Percentiles rank a stretch among this genome's conserved stretches.
Conservation (phyloP, 2,113 vertebrate species). For the Spermophilus dauricus region DNA sequence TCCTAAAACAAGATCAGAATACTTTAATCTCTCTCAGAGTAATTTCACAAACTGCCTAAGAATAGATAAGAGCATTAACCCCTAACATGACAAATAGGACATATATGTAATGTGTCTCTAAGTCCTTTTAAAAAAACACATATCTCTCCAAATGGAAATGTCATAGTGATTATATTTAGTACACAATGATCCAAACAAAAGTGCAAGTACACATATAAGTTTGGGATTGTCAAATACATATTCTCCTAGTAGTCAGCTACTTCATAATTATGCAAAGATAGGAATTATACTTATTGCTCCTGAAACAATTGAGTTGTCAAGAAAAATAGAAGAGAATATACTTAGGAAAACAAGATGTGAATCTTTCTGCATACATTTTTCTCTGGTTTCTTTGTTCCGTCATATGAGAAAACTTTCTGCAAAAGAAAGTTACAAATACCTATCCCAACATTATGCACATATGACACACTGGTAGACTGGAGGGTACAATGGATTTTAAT, state of each 20-base stretch:
- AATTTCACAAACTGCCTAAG: neutral
- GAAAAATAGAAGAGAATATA: neutral
- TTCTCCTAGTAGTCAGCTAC: neutral
- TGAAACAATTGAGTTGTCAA: neutral
- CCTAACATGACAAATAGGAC: neutral
- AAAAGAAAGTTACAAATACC: conserved; percentile 12
- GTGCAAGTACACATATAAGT: neutral
- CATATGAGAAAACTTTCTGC: neutral
- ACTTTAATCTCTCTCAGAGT: neutral
- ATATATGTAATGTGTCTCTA: neutral
- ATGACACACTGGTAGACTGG: neutral
- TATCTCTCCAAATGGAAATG: neutral
- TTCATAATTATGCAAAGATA: conserved; percentile 42
- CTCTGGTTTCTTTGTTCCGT: conserved; percentile 29
- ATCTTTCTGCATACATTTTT: neutral
- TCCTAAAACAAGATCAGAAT: conserved; percentile 19
- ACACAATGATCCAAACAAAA: conserved; percentile 19
- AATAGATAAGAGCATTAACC: neutral
- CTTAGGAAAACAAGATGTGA: neutral
- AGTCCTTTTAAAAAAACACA: neutral
- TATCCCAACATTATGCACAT: neutral
- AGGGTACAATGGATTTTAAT: conserved; percentile 52
- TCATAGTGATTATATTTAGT: neutral
- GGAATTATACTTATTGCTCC: neutral
- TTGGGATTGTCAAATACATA: neutral